Percentiles rank a stretch among this genome's conserved stretches.
Evolutionary conservation across 2,113 vertebrate species (phyloP).

Genomic region (Planiliza haematocheilus): DNA sequence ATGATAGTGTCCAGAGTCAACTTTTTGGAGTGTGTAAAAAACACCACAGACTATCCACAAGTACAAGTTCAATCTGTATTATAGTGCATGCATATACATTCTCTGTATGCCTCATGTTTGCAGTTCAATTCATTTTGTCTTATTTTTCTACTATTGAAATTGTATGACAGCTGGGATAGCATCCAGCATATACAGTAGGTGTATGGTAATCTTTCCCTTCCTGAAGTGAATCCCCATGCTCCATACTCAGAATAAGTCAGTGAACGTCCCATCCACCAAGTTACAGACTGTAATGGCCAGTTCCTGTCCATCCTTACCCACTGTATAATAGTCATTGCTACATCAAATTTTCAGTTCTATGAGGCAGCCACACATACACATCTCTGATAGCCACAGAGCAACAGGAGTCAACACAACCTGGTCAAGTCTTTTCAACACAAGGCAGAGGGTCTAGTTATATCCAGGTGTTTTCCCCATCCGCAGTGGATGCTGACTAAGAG

Average conservation of each 20-base stretch:
- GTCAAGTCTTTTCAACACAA: constrained; percentile 42
- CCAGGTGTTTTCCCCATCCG: constrained; percentile 77
- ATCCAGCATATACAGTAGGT: no score
- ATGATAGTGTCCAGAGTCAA: no score
- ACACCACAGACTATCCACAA: no score
- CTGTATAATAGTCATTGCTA: neutral
- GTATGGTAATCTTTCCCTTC: no score
- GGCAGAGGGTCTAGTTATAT: constrained; percentile 49
- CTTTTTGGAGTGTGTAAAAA: no score
- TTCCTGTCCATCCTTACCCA: constrained; percentile 5
- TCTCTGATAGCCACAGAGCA: neutral
- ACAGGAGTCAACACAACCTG: constrained; percentile 12
- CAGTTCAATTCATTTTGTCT: no score
- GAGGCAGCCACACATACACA: neutral
- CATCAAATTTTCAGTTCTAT: neutral
- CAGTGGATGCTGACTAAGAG: constrained; percentile 66
- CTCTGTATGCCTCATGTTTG: no score
- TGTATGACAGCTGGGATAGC: no score
- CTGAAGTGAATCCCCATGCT: no score
- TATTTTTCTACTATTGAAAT: no score
- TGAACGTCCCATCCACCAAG: constrained; percentile 18
- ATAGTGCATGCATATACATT: no score
- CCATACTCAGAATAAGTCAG: neutral
- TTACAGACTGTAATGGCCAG: neutral
- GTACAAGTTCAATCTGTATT: no score